Conservation (phyloP, 2,797 vertebrate species). For the Stomatorhinus walkeri region DNA sequence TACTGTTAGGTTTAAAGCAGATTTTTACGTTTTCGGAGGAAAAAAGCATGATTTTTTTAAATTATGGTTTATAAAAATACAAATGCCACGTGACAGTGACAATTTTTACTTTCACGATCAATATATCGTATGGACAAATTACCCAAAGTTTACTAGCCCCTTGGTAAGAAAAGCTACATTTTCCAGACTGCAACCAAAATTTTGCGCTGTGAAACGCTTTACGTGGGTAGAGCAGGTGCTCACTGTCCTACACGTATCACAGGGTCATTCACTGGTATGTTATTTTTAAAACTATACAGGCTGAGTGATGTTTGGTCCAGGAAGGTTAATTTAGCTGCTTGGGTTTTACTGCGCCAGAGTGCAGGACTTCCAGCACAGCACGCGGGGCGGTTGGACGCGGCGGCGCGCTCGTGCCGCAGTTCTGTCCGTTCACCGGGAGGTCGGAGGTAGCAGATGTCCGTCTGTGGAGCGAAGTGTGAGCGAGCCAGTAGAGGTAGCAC, state of each 20-base stretch:
- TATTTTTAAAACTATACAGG: neutral
- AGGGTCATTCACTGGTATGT: neutral
- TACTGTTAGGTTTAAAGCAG: neutral
- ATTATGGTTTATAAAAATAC: neutral
- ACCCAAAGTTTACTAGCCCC: neutral
- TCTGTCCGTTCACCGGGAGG: conserved; percentile 58
- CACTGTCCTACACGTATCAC: neutral
- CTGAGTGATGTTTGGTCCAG: neutral
- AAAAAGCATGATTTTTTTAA: neutral
- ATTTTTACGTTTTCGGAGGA: neutral
- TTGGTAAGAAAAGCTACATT: neutral
- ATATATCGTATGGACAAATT: neutral
- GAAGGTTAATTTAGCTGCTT: conserved; percentile 9
- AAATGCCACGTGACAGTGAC: neutral
- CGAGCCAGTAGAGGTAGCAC: conserved; percentile 57
- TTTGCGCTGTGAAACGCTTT: neutral
- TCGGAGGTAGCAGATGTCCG: conserved; percentile 71
- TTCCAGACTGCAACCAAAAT: neutral
- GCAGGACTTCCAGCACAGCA: conserved; percentile 14
- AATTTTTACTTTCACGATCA: neutral
- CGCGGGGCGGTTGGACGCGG: neutral
- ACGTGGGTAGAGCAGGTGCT: neutral
- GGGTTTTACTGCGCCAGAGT: neutral
- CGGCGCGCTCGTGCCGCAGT: conserved; percentile 44
- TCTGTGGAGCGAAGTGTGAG: conserved; percentile 62